phyloP scores from a whole-genome alignment of 2,797 vertebrate species.

The Sandelia bainsii region DNA sequence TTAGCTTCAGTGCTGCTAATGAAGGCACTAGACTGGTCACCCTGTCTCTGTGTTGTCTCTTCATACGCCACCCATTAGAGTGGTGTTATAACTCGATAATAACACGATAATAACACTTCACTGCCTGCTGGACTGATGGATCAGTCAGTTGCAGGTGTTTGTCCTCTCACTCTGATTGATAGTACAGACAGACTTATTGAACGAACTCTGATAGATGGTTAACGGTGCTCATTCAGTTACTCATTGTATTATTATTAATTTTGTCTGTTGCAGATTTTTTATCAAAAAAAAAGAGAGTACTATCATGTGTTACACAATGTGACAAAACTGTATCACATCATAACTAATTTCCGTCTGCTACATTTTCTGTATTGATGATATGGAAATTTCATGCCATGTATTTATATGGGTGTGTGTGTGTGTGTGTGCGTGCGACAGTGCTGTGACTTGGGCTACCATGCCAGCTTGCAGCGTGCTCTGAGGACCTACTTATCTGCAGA shows the following conservation, averaged over 20 bases:
- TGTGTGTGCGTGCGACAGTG: constrained; percentile 84
- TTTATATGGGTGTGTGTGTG: background rate
- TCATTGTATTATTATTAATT: too few species aligned
- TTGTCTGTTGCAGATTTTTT: too few species aligned
- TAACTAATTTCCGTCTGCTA: background rate
- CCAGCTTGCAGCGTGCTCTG: constrained; percentile 94
- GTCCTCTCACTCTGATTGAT: constrained; percentile 3
- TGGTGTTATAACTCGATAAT: background rate
- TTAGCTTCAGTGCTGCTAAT: constrained; percentile 57
- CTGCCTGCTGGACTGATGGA: constrained; percentile 1
- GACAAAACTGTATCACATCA: background rate
- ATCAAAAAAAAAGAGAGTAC: background rate
- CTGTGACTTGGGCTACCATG: constrained; percentile 98
- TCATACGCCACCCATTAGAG: constrained; percentile 7
- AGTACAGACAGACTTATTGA: constrained; percentile 3
- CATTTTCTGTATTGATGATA: background rate
- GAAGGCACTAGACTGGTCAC: constrained; percentile 26
- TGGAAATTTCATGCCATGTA: background rate
- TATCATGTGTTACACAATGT: background rate
- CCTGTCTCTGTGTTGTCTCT: background rate
- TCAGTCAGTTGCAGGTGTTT: constrained; percentile 1
- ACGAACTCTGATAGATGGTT: background rate
- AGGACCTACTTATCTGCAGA: constrained; percentile 97
- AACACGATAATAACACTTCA: background rate
- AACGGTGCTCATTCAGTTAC: too few species aligned